Percentiles rank a stretch among this genome's conserved stretches.
phyloP scores from a whole-genome alignment of 2,113 vertebrate genomes.

The Agapornis roseicollis region DNA sequence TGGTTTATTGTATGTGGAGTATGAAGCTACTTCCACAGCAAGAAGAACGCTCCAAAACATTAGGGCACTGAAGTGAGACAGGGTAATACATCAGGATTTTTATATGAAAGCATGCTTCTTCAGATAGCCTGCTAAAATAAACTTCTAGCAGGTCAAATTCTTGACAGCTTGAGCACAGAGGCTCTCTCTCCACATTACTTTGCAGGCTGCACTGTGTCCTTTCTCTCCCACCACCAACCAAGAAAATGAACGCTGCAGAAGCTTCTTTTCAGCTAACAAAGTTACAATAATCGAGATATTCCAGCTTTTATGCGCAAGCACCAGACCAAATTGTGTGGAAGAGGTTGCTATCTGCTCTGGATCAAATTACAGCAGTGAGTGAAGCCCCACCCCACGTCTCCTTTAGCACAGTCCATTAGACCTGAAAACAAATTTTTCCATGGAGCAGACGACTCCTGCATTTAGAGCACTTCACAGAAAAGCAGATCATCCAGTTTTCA shows the following conservation, averaged over 20 bases:
- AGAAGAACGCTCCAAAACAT: not conserved
- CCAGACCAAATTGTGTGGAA: slow-evolving; percentile 82
- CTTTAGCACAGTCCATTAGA: slow-evolving; percentile 87
- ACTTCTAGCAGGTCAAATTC: slow-evolving; percentile 64
- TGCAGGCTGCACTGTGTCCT: slow-evolving; percentile 33
- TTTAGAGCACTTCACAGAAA: slow-evolving; percentile 81
- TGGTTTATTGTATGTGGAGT: not conserved
- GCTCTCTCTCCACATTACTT: slow-evolving; percentile 54
- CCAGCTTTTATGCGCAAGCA: slow-evolving; percentile 76
- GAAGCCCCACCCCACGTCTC: slow-evolving; percentile 89
- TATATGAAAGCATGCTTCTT: slow-evolving; percentile 48
- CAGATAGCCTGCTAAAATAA: slow-evolving; percentile 63
- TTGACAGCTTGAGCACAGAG: slow-evolving; percentile 37
- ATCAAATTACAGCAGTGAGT: slow-evolving; percentile 91
- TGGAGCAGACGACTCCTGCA: slow-evolving; percentile 85
- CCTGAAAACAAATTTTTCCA: slow-evolving; percentile 88
- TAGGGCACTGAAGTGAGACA: not conserved
- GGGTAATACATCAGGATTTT: slow-evolving; percentile 41
- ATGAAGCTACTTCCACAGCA: slow-evolving; percentile 10
- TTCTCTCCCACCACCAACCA: slow-evolving; percentile 47
- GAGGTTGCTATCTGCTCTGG: slow-evolving; percentile 87
- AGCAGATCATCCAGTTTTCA: slow-evolving; percentile 79
- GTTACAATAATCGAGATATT: slow-evolving; percentile 76
- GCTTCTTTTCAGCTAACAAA: slow-evolving; percentile 75
- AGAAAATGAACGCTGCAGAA: slow-evolving; percentile 66